Evolutionary conservation across 2,888 invertebrate genomes (phyloP).

Genomic region (Bibio marci): DNA sequence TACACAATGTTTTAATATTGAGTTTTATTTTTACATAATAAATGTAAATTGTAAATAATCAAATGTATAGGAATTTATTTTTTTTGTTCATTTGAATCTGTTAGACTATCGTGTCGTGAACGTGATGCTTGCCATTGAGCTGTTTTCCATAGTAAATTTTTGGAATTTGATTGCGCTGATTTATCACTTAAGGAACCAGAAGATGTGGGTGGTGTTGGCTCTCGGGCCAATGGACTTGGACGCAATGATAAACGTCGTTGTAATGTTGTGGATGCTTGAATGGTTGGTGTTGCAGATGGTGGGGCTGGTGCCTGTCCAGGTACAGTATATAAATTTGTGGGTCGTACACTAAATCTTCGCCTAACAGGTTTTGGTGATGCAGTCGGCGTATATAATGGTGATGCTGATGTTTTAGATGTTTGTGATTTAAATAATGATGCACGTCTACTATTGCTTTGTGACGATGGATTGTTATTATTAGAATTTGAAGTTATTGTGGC

Average conservation of each 20-base stretch:
- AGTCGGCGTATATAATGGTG: slow-evolving; percentile 8
- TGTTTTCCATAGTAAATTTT: slow-evolving; percentile 19
- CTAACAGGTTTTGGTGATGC: slow-evolving; percentile 3
- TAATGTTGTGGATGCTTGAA: slow-evolving; percentile 16
- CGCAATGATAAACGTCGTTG: slow-evolving; percentile 25
- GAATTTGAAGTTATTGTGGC: not conserved
- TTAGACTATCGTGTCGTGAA: slow-evolving; percentile 9
- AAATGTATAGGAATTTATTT: too few relatives aligned
- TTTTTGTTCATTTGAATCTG: slow-evolving; percentile 2
- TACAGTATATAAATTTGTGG: slow-evolving; percentile 25
- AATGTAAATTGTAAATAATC: too few relatives aligned
- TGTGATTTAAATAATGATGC: not conserved
- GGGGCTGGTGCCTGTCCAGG: slow-evolving; percentile 22
- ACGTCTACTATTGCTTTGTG: not conserved
- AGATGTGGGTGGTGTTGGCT: slow-evolving; percentile 11
- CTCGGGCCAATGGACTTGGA: slow-evolving; percentile 25
- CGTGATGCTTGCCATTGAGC: slow-evolving; percentile 28
- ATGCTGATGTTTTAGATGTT: not conserved
- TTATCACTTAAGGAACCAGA: not conserved
- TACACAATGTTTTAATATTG: too few relatives aligned
- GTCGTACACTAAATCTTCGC: slow-evolving; percentile 11
- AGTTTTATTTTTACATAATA: too few relatives aligned
- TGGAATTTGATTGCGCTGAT: not conserved
- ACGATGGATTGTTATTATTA: not conserved
- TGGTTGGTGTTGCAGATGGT: not conserved